These are phyloP conservation scores for Hesperophylax magnus DNA, from an alignment of 1,140 invertebrate species.

Conservation along the genomic window DNA sequence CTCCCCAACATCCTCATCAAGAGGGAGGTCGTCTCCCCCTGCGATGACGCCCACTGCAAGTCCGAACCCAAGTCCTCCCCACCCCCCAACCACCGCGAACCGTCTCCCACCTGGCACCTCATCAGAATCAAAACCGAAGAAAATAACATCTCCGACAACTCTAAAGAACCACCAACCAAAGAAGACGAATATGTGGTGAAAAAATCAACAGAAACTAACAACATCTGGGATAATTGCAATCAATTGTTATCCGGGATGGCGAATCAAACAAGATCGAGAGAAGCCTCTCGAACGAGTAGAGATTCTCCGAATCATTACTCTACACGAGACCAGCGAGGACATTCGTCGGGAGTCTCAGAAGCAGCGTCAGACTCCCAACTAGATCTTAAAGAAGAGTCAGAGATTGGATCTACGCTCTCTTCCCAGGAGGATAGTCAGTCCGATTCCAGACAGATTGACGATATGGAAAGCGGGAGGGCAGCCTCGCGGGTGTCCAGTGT, in stretches of 20 bases:
- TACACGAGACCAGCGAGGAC: neutral
- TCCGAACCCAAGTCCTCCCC: slow-evolving; percentile 19
- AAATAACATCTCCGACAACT: slow-evolving; percentile 19
- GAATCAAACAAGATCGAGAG: neutral
- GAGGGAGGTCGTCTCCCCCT: slow-evolving; percentile 17
- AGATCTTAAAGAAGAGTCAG: slow-evolving; percentile 16
- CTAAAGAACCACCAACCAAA: slow-evolving; percentile 2
- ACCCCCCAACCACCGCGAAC: neutral
- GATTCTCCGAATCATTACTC: slow-evolving; percentile 13
- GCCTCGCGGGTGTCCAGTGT: neutral
- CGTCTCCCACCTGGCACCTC: neutral
- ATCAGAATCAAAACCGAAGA: slow-evolving; percentile 19
- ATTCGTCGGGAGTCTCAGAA: neutral
- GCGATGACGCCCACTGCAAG: neutral
- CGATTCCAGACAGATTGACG: neutral
- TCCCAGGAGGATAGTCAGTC: slow-evolving; percentile 32
- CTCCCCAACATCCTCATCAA: slow-evolving; percentile 12
- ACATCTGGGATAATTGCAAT: slow-evolving; percentile 25
- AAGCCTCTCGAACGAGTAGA: neutral
- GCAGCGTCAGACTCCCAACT: slow-evolving; percentile 16
- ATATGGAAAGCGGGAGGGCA: neutral
- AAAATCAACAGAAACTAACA: neutral
- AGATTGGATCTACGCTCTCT: slow-evolving; percentile 12
- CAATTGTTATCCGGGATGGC: neutral
- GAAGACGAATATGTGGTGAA: neutral